Base-by-base conservation (phyloP, 2,797 vertebrate genomes). In the Hemibagrus guttatus region DNA sequence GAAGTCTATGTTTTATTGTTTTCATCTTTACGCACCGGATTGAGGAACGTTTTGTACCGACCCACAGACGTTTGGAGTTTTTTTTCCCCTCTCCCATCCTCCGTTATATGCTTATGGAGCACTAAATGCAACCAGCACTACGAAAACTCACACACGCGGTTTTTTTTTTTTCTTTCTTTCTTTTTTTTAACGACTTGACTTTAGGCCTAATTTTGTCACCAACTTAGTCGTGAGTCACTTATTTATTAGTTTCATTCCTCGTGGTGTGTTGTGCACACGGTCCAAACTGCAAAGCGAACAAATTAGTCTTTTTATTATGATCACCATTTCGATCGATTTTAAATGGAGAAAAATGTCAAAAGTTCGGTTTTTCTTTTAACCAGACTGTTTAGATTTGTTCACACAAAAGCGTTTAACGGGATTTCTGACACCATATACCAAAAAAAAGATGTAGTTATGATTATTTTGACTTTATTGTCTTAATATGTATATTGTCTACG, bases 51-150 rank as follows among this genome's bases (percentile, higher is more conserved):
- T 46, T 63, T 81, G 56, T 54, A 46, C 0, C 35, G 54, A 79
- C 21, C 84, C 85, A 84, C 61, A 84, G 68, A 87, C 81, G 81
- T 81, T 58, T 71, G 54, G 42, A 84, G 63, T 63, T 39, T 46
- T 80, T 63, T 75, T 49, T 42, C 19, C 54, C 31, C 14, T 17
- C 19, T 63, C 58, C 23, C 28, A 74, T 39, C 66, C 68, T 54
- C 85, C 6, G 42, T 74, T 63, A n/a, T 6, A 39, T 21, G n/a
- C 54, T 61, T 19, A 21, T 42, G 28, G 58, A 61, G 58, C 23
- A 19, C 12, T 59, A 6, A 52, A 28, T 16, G 0, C 63, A 31
- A 1, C n/a, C 61, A 82, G 42, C 81, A 82, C 63, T 35, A 2
- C 61, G 81, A 63, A 54, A 82, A 82, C 63, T 52, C 28, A 9